Percentiles rank a stretch among this genome's conserved stretches.
phyloP scores from a whole-genome alignment of 2,113 vertebrate species.

The Myocastor coypus region DNA sequence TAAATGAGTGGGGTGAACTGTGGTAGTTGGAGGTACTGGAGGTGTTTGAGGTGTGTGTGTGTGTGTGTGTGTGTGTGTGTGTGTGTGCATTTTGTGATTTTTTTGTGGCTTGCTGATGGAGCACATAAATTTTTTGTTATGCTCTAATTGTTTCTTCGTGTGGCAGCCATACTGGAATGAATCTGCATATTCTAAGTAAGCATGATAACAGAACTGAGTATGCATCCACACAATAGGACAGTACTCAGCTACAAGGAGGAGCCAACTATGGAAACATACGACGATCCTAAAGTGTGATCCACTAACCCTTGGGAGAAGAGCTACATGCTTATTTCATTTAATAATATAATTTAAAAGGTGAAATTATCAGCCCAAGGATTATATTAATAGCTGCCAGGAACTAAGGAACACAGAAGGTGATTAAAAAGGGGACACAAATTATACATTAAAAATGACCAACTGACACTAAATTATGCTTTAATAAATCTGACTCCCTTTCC shows the following conservation, averaged over 20 bases:
- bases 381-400: background rate
- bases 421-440: background rate
- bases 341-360: background rate
- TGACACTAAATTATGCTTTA: background rate
- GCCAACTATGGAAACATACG: background rate
- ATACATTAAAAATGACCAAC: background rate
- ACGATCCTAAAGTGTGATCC: background rate
- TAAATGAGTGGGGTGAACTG: background rate
- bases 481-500: background rate
- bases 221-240: background rate
- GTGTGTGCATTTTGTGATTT: background rate
- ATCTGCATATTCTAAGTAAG: background rate
- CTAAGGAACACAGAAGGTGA: background rate
- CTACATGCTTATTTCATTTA: background rate
- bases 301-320: background rate
- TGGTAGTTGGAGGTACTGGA: background rate
- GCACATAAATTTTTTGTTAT: background rate
- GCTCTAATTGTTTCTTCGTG: background rate
- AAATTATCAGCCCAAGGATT: background rate
- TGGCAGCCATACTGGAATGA: background rate
- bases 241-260: background rate
- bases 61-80: background rate
- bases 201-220: background rate
- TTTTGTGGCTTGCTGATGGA: background rate
- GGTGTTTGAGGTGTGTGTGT: background rate